phyloP scores from a whole-genome alignment of 2,797 vertebrate genomes.

The Megaceryle alcyon region DNA sequence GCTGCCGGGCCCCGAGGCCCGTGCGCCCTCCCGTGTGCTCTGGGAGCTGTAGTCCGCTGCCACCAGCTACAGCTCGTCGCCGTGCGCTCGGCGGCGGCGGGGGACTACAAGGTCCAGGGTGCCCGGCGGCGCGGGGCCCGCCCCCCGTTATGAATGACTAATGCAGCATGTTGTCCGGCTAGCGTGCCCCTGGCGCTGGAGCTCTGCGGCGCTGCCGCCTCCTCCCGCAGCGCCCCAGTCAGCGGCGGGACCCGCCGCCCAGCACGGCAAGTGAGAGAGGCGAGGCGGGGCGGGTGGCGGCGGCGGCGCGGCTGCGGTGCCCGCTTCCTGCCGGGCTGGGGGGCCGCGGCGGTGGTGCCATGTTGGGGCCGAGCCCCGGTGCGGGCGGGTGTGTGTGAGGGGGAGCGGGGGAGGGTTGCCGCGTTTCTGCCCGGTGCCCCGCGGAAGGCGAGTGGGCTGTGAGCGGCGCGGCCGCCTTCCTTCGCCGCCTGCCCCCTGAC shows the following conservation, averaged over 20 bases:
- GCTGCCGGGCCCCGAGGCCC: neutral
- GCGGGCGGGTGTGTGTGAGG: neutral
- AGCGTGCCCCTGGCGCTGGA: neutral
- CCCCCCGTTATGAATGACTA: neutral
- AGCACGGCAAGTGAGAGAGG: neutral
- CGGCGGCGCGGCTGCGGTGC: neutral
- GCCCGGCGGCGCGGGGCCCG: neutral
- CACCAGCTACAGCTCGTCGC: too few relatives aligned
- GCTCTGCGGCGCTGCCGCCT: neutral
- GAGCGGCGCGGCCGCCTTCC: neutral
- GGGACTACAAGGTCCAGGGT: constrained; percentile 3
- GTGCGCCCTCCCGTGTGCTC: neutral
- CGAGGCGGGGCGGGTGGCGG: too few relatives aligned
- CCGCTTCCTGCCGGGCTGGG: too few relatives aligned
- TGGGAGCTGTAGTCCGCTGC: constrained; percentile 17
- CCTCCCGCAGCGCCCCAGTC: neutral
- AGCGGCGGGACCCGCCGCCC: neutral
- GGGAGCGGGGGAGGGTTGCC: too few relatives aligned
- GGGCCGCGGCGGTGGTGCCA: neutral
- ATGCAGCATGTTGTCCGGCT: neutral
- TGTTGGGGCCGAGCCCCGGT: neutral
- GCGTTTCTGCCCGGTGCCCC: neutral
- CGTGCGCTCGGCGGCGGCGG: fast-evolving
- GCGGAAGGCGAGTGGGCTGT: neutral
- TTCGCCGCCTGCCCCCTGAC: neutral